Evolutionary conservation across 2,888 invertebrate genomes (phyloP), one percentile per base, ranked within the genome.

Genomic region (Clusia tigrina): DNA sequence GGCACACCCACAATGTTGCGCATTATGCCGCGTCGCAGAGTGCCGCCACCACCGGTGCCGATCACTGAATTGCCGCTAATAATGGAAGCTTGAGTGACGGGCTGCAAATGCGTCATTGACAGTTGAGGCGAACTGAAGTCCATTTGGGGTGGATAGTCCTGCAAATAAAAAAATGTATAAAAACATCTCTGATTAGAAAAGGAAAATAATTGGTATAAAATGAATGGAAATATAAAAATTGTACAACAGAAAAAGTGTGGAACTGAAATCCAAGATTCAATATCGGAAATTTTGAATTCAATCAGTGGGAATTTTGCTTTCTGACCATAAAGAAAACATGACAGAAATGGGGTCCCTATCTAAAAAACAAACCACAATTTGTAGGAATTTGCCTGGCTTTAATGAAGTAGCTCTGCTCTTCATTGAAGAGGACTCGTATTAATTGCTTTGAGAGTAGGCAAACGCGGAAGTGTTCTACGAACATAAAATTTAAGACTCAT

Each of bases 81-180:
- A 25, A 79, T 71, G 55, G 77, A 74, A 26, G 81, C 75, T 67
- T 80, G 81, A 24, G 81, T 75, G 2, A 75, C 74, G 54, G 81
- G 76, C 66, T 80, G 81, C 63, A 83, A 69, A 66, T 82, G 81
- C 6, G 80, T 68, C 71, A 83, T 70, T 23, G 83, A 74, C 69
- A 84, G 52, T 2, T 82, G 79, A 56, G 80, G 77, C 57, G 76
- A 77, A 54, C 71, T 70, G 67, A 83, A 83, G 70, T 84, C 84
- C 71, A 83, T 67, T 67, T 82, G 79, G n/a, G 80, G 76, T 9
- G 83, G 78, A 71, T 84, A 84, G 69, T 84, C 84, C 84, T 84
- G 68, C 0, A 76, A 74, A 46, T 54, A 32, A 32, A 67, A 53
- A 59, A 48, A 58, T 18, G 58, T 15, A 38, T 26, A 58, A 18